Evolutionary conservation across 2,888 invertebrate species (phyloP).

Genomic region (Dilophus febrilis): DNA sequence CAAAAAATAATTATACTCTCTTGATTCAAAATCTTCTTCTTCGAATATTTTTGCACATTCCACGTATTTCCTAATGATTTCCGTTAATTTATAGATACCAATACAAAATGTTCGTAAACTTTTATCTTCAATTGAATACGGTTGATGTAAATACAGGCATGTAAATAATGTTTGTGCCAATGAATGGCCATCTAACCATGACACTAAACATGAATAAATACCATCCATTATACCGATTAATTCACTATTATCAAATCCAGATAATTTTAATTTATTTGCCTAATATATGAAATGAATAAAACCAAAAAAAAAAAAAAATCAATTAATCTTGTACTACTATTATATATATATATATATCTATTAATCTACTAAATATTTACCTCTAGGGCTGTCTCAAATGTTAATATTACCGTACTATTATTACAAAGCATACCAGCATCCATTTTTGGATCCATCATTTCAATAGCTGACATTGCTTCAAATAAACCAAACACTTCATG

Average conservation of each 20-base stretch:
- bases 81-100: constrained; percentile 74
- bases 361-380: too few relatives aligned
- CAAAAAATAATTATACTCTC: constrained; percentile 68
- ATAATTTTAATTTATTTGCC: constrained; percentile 61
- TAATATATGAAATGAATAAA: constrained; percentile 24
- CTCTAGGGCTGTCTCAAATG: constrained; percentile 72
- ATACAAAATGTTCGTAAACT: constrained; percentile 72
- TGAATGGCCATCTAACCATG: constrained; percentile 95
- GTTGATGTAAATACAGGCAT: constrained; percentile 86
- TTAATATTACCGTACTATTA: constrained; percentile 64
- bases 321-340: too few relatives aligned
- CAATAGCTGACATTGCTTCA: constrained; percentile 99
- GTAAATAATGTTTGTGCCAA: constrained; percentile 95
- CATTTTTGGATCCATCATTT: constrained; percentile 99
- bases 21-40: constrained; percentile 92
- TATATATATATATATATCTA: too few relatives aligned
- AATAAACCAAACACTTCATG: constrained; percentile 83
- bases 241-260: constrained; percentile 58
- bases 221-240: constrained; percentile 88
- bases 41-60: constrained; percentile 76
- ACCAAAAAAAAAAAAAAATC: background rate
- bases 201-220: constrained; percentile 82
- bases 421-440: constrained; percentile 97
- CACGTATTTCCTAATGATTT: constrained; percentile 75
- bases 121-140: constrained; percentile 66